These are phyloP conservation scores for Eupeodes latifasciatus DNA, from an alignment of 2,888 invertebrate species.

Conservation along the genomic window DNA sequence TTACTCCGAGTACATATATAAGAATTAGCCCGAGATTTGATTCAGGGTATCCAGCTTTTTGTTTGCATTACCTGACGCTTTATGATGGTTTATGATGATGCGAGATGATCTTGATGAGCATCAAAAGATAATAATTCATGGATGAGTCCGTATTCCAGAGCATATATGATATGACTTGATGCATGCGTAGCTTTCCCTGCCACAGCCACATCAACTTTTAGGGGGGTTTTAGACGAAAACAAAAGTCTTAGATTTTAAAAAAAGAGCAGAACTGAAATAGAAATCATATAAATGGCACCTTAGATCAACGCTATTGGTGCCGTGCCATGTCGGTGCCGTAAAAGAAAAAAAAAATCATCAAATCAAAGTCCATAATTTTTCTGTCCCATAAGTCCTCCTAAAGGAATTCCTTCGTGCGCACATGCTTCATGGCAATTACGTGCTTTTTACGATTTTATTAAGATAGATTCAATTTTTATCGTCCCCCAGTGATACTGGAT, in stretches of 20 bases:
- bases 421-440: conserved; percentile 61
- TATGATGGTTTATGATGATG: conserved; percentile 48
- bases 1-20: neutral
- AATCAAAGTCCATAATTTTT: conserved; percentile 37
- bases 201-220: neutral
- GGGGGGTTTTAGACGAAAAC: neutral
- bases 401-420: conserved; percentile 49
- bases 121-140: conserved; percentile 42
- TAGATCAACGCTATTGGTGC: neutral
- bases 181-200: neutral
- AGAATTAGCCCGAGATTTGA: conserved; percentile 15
- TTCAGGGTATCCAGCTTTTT: conserved; percentile 21
- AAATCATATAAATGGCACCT: conserved; percentile 62
- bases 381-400: conserved; percentile 1
- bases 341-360: neutral
- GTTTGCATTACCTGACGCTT: conserved; percentile 43
- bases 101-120: conserved; percentile 52
- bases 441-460: conserved; percentile 56
- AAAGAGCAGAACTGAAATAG: conserved; percentile 10
- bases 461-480: conserved; percentile 32
- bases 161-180: conserved; percentile 5
- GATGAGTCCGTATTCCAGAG: neutral
- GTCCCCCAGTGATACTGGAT: neutral
- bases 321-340: neutral
- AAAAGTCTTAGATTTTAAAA: neutral